Base-by-base conservation (phyloP, 1,140 invertebrate species). In the Zaprionus davidi region DNA sequence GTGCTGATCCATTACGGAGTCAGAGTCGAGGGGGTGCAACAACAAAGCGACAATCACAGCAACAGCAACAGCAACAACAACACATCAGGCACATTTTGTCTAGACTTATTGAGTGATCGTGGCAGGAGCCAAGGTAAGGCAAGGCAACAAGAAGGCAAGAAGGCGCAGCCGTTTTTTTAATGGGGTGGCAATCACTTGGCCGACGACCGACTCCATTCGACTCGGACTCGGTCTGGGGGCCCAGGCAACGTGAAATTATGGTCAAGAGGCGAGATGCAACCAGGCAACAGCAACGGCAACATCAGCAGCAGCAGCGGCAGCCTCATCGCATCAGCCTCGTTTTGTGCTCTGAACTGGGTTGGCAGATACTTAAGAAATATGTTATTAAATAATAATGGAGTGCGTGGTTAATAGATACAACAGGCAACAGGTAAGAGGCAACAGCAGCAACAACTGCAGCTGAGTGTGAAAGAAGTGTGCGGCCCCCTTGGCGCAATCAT, bases 111-210 rank as follows among this genome's bases (percentile, higher is more conserved):
- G 85, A 90, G 85, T 90, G 85, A 90, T 90, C 85, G 85, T 90
- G 85, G 85, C 85, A 90, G 84, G 78, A 88, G 84, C 84, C 81
- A 88, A 84, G 72, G 70, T 41, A 49, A 20, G 46, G 46, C 46
- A 51, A 49, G 17, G 44, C 66, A 69, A 26, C 71, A 71, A 44
- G 41, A 55, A 34, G 62, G 26, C 67, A 58, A 75, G 70, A 82
- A 86, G 83, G 83, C 83, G 82, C 82, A 85, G 82, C 83, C 79
- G 82, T 85, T 88, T 87, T 72, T 91, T 91, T 91, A 91, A 91
- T 91, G 88, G 88, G 88, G 88, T 91, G 88, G 88, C 88, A 91
- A 91, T 91, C 88, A 91, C 85, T 90, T 90, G 84, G 84, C 90
- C 79, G 86, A 88, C 81, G 83, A 79, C 76, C 72, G 84, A 75